Percentiles rank a stretch among this genome's conserved stretches.
Evolutionary conservation across 2,113 vertebrate genomes (phyloP).

Genomic region (Paradoxurus hermaphroditus): DNA sequence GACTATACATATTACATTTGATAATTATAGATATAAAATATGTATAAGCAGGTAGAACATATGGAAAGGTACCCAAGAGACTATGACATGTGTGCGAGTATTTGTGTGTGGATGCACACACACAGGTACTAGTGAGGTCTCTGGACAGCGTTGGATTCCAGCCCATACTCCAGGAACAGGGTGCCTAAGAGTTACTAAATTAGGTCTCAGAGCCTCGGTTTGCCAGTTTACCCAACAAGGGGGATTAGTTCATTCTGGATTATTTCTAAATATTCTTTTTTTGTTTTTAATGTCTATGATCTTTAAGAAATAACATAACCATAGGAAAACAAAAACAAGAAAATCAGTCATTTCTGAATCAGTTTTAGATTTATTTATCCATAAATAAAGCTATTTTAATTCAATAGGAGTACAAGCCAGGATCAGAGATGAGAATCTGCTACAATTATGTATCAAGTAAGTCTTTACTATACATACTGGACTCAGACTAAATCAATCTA

Average conservation of each 20-base stretch:
- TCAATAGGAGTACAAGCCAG: not conserved
- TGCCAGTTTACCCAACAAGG: not conserved
- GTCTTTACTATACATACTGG: not conserved
- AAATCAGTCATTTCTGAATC: not conserved
- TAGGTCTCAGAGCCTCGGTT: not conserved
- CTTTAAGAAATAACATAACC: not conserved
- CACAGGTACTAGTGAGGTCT: not conserved
- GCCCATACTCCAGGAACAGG: not conserved
- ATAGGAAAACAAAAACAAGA: not conserved
- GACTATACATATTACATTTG: not conserved
- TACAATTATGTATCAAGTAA: not conserved
- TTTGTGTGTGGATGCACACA: too few relatives aligned
- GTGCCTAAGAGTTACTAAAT: not conserved
- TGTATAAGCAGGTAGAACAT: not conserved
- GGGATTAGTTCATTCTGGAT: not conserved
- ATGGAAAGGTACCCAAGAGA: not conserved
- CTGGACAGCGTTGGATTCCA: not conserved
- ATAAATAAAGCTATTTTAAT: not conserved
- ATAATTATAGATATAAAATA: not conserved
- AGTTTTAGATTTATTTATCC: not conserved
- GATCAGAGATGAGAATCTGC: not conserved
- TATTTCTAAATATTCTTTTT: not conserved
- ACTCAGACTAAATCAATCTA: not conserved
- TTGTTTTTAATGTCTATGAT: not conserved
- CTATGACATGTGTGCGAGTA: accelerated